Percentiles rank a stretch among this genome's conserved stretches.
phyloP scores from a whole-genome alignment of 2,888 invertebrate species.

The Drosophila paucipuncta region DNA sequence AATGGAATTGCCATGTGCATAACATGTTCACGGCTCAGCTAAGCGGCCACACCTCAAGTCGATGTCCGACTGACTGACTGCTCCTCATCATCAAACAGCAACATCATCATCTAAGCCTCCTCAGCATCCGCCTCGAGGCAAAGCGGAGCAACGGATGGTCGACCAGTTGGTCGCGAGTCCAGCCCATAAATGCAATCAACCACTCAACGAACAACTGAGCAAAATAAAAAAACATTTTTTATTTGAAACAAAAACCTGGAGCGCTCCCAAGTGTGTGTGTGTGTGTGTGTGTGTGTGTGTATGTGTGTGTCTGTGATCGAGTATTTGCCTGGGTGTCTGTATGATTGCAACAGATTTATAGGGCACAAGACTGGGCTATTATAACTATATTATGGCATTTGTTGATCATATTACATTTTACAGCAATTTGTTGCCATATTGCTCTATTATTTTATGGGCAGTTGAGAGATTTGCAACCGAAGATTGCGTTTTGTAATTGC shows the following conservation, averaged over 20 bases:
- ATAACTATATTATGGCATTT: not conserved
- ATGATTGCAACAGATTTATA: constrained; percentile 64
- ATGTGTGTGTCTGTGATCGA: constrained; percentile 1
- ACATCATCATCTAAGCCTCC: constrained; percentile 28
- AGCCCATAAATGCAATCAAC: constrained; percentile 76
- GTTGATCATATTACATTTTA: not conserved
- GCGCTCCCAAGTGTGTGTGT: constrained; percentile 37
- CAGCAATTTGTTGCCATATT: not conserved
- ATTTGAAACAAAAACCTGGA: constrained; percentile 48
- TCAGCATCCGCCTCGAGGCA: constrained; percentile 55
- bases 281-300: constrained; percentile 18
- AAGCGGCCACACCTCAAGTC: constrained; percentile 71
- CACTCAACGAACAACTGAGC: constrained; percentile 63
- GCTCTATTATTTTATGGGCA: not conserved
- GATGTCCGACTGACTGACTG: not conserved
- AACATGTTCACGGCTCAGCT: constrained; percentile 76
- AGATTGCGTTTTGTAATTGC: too few relatives aligned
- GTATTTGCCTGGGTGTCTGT: constrained; percentile 63
- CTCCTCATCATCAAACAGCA: constrained; percentile 12
- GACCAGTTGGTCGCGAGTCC: constrained; percentile 45
- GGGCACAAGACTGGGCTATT: not conserved
- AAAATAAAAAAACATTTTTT: constrained; percentile 33
- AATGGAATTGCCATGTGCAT: constrained; percentile 73
- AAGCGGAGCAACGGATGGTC: constrained; percentile 8
- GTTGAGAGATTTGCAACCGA: not conserved